Base-by-base conservation (phyloP, 2,113 vertebrate genomes). In the Alethe castanea region DNA sequence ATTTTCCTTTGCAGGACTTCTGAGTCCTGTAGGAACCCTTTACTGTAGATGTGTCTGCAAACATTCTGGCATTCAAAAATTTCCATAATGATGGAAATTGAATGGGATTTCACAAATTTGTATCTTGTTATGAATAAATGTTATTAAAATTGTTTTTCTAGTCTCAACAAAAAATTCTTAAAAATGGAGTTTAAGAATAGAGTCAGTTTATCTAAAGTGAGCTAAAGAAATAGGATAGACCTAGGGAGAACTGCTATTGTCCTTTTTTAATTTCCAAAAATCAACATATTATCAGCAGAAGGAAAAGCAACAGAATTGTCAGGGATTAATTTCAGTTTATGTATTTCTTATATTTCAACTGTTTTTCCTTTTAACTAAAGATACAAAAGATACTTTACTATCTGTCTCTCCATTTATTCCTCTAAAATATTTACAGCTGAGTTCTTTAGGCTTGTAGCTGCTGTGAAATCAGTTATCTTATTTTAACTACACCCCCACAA, bases 251-350 rank as follows among this genome's bases (percentile, higher is more conserved):
- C 78, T 90, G 48, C 35, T 91, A 45, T 62, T 59, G 42, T 70
- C 74, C 25, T 64, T 73, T 83, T 89, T 81, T 62, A 64, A 25
- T 36, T 94, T 91, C 38, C 36, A 65, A 88, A 85, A 20, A 2
- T 14, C 47, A 69, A 8, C 59, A 44, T 92, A 67, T 67, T 70
- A 90, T 60, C 65, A 65, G 65, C 18, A 66, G 82, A 61, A 88
- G 42, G 57, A 71, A 95, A 94, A 65, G 31, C n/a, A 81, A 69
- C 16, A 61, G 44, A 94, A 84, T 67, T 38, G 54, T 65, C 42
- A 90, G 74, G 40, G 64, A 83, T 94, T 94, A 86, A 90, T 96
- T 95, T 95, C n/a, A 60, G 29, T 80, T 82, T 81, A 25, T 86
- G 12, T 38, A 78, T 93, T 92, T 88, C 33, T 59, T n/a, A 11